These are phyloP conservation scores for Balaeniceps rex DNA, from an alignment of 2,113 vertebrate genomes.

Conservation along the genomic window DNA sequence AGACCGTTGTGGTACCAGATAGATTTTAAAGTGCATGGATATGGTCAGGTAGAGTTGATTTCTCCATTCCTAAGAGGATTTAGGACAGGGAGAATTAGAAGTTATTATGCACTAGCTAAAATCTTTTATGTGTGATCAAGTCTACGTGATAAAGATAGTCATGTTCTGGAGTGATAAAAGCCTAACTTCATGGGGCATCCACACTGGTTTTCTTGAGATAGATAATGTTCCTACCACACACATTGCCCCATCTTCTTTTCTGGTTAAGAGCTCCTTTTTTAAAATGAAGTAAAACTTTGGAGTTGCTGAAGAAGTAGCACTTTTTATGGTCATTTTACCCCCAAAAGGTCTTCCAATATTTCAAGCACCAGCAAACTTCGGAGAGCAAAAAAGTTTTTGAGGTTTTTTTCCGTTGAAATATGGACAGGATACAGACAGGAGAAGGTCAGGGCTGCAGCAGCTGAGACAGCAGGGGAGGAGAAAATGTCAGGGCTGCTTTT, in stretches of 20 bases:
- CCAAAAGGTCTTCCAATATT: not conserved
- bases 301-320: not conserved
- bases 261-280: not conserved
- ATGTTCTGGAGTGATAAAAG: slow-evolving; percentile 46
- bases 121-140: not conserved
- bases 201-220: not conserved
- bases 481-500: slow-evolving; percentile 48
- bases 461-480: slow-evolving; percentile 34
- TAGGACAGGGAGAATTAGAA: not conserved
- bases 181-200: slow-evolving; percentile 28
- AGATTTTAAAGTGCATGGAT: not conserved
- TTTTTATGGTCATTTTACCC: not conserved
- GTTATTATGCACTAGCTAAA: slow-evolving; percentile 4
- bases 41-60: not conserved
- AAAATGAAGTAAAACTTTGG: not conserved
- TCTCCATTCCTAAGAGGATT: not conserved
- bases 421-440: not conserved
- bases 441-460: slow-evolving; percentile 27
- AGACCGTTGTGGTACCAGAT: rapidly evolving
- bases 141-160: not conserved
- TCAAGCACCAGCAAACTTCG: not conserved
- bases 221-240: not conserved
- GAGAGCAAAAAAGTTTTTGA: not conserved
- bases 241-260: not conserved
- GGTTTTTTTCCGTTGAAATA: slow-evolving; percentile 16